These are phyloP conservation scores for Neosalanx taihuensis DNA, from an alignment of 2,797 vertebrate species.

Conservation along the genomic window DNA sequence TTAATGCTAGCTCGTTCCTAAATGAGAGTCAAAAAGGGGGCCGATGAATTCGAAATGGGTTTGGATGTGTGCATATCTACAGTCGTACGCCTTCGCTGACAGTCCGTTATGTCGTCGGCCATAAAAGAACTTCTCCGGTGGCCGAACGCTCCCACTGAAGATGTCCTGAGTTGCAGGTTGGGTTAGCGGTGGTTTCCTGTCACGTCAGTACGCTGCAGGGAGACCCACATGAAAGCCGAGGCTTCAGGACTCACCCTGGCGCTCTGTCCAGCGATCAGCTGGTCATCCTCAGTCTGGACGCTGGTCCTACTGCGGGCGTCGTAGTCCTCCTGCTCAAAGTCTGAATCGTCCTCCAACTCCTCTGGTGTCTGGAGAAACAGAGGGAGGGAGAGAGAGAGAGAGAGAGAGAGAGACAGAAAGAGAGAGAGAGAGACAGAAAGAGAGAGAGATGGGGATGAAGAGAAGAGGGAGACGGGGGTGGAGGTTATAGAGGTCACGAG, in stretches of 20 bases:
- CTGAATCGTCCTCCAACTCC: slow-evolving; percentile 93
- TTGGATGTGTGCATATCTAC: too few relatives aligned
- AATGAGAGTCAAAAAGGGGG: slow-evolving; percentile 31
- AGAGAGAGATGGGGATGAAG: neutral
- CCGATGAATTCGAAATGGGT: too few relatives aligned
- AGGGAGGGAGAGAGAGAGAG: neutral
- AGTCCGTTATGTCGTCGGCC: too few relatives aligned
- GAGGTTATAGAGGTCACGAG: neutral
- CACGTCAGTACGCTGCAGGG: too few relatives aligned
- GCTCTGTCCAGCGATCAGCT: slow-evolving; percentile 93
- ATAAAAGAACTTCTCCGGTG: too few relatives aligned
- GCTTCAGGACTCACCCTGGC: slow-evolving; percentile 81
- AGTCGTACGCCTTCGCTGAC: too few relatives aligned
- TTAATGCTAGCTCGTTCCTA: slow-evolving; percentile 41
- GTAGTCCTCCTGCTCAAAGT: slow-evolving; percentile 98
- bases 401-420: neutral
- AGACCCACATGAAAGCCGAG: neutral
- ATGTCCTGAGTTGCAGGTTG: too few relatives aligned
- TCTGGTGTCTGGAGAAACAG: slow-evolving; percentile 85
- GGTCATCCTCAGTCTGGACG: slow-evolving; percentile 95
- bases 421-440: slow-evolving; percentile 11
- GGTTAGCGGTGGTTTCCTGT: too few relatives aligned
- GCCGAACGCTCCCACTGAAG: too few relatives aligned
- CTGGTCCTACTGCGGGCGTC: slow-evolving; percentile 95
- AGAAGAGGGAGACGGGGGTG: neutral